Evolutionary conservation across 30 jellyfish, hydroid and myxozoan species (phyloP).

Genomic region (Cassiopea andromeda): DNA sequence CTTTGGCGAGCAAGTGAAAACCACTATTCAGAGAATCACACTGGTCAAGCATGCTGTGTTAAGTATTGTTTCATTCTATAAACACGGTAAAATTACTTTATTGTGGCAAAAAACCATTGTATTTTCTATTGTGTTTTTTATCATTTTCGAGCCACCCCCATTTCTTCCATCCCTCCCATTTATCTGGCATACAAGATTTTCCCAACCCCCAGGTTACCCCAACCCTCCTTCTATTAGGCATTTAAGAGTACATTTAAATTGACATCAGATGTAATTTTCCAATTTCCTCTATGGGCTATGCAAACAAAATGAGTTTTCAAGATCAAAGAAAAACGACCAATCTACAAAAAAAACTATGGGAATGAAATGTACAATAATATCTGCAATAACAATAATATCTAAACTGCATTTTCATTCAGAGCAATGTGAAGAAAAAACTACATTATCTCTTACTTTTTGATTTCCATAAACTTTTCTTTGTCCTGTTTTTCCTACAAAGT

Average conservation of each 20-base stretch:
- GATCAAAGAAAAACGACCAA: no score
- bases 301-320: no score
- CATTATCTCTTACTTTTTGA: slow-evolving; percentile 80
- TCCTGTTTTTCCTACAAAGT: slow-evolving; percentile 82
- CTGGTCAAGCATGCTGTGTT: neutral
- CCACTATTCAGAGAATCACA: neutral
- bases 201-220: neutral
- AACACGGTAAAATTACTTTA: neutral
- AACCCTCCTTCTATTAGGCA: neutral
- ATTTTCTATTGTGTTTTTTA: neutral
- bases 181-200: neutral
- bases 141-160: neutral
- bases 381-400: neutral
- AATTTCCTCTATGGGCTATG: neutral
- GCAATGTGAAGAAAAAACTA: neutral
- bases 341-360: neutral
- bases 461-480: slow-evolving; percentile 87
- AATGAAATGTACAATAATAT: neutral
- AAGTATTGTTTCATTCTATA: neutral
- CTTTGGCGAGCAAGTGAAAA: neutral
- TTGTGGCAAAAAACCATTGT: no score
- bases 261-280: neutral
- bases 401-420: no score
- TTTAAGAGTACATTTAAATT: neutral
- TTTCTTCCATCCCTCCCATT: neutral